Evolutionary conservation across 2,888 invertebrate species (phyloP).

Genomic region (Epistrophe grossulariae): DNA sequence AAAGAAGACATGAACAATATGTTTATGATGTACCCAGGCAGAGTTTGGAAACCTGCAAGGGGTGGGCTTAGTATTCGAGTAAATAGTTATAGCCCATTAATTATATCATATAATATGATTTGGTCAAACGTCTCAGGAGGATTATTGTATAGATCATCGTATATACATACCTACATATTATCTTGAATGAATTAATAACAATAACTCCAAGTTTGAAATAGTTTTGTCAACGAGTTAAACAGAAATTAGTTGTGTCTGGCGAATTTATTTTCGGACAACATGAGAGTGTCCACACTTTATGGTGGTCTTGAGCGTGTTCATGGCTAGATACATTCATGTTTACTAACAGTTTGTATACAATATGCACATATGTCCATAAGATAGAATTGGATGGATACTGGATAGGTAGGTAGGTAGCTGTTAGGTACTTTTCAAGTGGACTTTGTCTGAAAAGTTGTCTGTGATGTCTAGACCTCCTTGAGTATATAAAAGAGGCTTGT

Average conservation of each 20-base stretch:
- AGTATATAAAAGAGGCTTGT: background rate
- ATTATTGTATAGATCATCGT: background rate
- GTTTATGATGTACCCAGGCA: background rate
- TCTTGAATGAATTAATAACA: constrained; percentile 9
- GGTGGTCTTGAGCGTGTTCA: constrained; percentile 1
- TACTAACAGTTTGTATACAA: constrained; percentile 15
- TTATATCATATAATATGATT: background rate
- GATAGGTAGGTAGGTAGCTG: background rate
- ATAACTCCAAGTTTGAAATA: constrained; percentile 4
- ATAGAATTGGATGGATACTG: background rate
- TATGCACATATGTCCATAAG: background rate
- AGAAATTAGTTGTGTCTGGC: background rate
- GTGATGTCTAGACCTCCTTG: background rate
- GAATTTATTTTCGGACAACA: constrained; percentile 15
- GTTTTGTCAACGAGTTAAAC: background rate
- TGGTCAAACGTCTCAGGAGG: background rate
- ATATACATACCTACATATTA: background rate
- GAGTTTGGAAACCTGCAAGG: background rate
- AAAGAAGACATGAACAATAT: background rate
- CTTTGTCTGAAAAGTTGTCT: constrained; percentile 23
- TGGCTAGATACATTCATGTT: background rate
- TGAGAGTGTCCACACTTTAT: background rate
- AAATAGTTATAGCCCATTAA: background rate
- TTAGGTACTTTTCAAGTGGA: constrained; percentile 1
- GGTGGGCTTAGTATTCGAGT: background rate